Base-by-base conservation (phyloP, 2,113 vertebrate species). In the Pycnonotus jocosus region DNA sequence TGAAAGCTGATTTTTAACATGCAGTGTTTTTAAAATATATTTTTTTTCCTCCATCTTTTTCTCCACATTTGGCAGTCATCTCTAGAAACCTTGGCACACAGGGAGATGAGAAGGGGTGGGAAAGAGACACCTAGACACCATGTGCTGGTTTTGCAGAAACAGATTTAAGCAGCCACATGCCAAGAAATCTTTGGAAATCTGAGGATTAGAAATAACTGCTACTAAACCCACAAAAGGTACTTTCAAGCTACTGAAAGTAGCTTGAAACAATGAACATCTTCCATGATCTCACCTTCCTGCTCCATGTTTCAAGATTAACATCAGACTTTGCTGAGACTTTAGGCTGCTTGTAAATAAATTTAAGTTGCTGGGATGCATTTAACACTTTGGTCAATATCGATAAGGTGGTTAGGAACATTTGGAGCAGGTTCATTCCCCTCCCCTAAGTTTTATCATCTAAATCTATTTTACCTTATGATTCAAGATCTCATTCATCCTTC, bases 401-500 rank as follows among this genome's bases (percentile, higher is more conserved):
- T 10, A 78, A 81, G 3, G 31, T 31, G 33, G 50, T 21, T 44
- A 53, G 23, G 27, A 80, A 45, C 21, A 66, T 31, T 42, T 62
- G 42, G 28, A 81, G 21, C 31, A 50, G 31, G 15, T 19, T 66
- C 51, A 51, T 22, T 78, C 45, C 31, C 17, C 65, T 90, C 23
- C 19, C 44, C 37, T 80, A 38, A 58, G 22, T 4, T 42, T 3
- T 4, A 81, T 12, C 8, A 66, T 8, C 35, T 27, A 56, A 65
- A 77, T 65, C 27, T 25, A 33, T 33, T 38, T 60, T 97, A 99
- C 99, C 99, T 99, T 99, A 91, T 99, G 99, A 97, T 99, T 99
- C 89, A 99, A 98, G 96, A 99, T 99, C 95, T 99, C 99, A 22
- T 99, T 99, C 99, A 99, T 99, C 97, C 99, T 98, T 72, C 99